A percentile compares a stretch with the other conserved stretches of the same genome.
Conservation (phyloP, 2,113 vertebrate genomes). For the Ictalurus furcatus region DNA sequence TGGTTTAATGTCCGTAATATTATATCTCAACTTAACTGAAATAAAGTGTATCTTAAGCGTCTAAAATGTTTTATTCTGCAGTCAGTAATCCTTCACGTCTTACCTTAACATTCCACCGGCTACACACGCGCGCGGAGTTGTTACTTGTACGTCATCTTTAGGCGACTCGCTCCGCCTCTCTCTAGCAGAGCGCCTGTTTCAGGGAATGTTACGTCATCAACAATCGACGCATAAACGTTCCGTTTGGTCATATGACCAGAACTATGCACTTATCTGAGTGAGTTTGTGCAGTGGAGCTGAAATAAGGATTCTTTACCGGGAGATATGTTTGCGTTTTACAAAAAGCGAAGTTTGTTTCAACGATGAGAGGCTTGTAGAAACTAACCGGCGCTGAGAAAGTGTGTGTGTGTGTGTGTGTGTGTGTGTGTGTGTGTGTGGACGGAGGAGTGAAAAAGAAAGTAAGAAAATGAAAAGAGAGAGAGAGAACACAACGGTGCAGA, state of each 20-base stretch:
- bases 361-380: neutral
- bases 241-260: neutral
- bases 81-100: neutral
- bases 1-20: neutral
- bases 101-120: constrained; percentile 67
- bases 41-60: neutral
- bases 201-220: neutral
- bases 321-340: too few species aligned
- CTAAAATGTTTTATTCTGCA: neutral
- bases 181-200: neutral
- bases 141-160: constrained; percentile 55
- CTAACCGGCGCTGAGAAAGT: neutral
- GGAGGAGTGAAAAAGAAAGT: neutral
- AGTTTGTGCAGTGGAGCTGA: too few species aligned
- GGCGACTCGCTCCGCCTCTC: constrained; percentile 45
- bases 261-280: accelerated
- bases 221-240: neutral
- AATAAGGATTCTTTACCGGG: neutral
- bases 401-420: neutral
- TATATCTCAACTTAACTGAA: neutral
- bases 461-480: constrained; percentile 17
- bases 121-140: constrained; percentile 39
- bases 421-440: neutral
- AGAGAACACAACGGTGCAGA: constrained; percentile 10
- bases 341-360: neutral